Percentiles rank a stretch among this genome's conserved stretches.
These are phyloP conservation scores for Andrena praecox DNA, from an alignment of 2,888 invertebrate species.

Conservation along the genomic window DNA sequence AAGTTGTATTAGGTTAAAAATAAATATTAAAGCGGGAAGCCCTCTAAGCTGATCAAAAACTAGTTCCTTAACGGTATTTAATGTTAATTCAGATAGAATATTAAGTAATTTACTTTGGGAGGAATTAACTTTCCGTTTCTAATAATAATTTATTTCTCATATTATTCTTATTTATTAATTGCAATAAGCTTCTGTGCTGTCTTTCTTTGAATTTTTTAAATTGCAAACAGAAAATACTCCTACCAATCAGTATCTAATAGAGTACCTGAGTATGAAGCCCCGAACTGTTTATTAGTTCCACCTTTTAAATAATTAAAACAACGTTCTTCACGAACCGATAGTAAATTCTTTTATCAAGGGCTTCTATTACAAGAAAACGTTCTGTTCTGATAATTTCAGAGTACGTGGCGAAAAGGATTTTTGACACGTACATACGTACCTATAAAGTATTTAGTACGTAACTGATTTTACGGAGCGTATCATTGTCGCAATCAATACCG, in stretches of 20 bases:
- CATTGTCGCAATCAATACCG: conserved; percentile 50
- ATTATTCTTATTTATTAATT: neutral
- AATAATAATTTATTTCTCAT: neutral
- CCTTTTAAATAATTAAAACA: neutral
- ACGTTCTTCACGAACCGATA: too few relatives aligned
- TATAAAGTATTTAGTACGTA: conserved; percentile 5
- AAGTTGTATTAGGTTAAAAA: too few relatives aligned
- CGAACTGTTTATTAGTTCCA: conserved; percentile 8
- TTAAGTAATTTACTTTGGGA: neutral
- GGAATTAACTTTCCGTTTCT: neutral
- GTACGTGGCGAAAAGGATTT: neutral
- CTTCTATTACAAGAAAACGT: conserved; percentile 8
- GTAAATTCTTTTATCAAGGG: conserved; percentile 21
- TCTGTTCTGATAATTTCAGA: conserved; percentile 11
- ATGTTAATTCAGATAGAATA: neutral
- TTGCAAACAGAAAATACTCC: conserved; percentile 11
- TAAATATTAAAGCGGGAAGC: too few relatives aligned
- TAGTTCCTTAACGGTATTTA: too few relatives aligned
- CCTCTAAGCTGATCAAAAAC: too few relatives aligned
- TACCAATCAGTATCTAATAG: conserved; percentile 17
- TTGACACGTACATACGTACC: neutral
- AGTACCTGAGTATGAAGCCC: conserved; percentile 40
- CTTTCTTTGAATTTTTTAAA: neutral
- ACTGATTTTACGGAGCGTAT: conserved; percentile 55
- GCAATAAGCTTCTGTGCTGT: conserved; percentile 1